Conservation (phyloP, 1,140 invertebrate species). For the Luehdorfia chinensis region DNA sequence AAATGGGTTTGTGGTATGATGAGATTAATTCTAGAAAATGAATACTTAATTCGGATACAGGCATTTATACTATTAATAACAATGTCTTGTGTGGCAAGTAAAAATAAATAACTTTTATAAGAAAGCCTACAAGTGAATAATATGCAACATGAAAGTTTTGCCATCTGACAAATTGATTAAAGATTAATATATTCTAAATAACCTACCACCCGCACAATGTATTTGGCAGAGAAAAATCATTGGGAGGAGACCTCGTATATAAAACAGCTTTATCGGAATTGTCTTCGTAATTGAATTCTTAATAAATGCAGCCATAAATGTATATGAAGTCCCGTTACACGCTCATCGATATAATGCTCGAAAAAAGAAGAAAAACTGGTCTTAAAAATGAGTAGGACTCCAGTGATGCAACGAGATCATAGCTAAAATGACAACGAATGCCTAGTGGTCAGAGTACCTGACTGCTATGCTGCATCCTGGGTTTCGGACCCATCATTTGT, state of each 20-base stretch:
- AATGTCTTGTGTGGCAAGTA: not conserved
- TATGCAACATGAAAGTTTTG: constrained; percentile 13
- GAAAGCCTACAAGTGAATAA: constrained; percentile 7
- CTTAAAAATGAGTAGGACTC: too few relatives aligned
- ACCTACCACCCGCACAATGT: constrained; percentile 10
- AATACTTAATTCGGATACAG: too few relatives aligned
- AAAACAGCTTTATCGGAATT: constrained; percentile 19
- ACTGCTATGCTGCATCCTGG: too few relatives aligned
- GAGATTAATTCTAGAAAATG: too few relatives aligned
- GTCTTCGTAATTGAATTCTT: constrained; percentile 19
- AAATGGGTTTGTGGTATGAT: too few relatives aligned
- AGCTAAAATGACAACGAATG: too few relatives aligned
- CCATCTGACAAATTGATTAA: constrained; percentile 14
- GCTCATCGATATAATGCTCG: too few relatives aligned
- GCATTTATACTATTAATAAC: too few relatives aligned
- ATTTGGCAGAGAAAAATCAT: constrained; percentile 22
- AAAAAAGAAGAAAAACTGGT: too few relatives aligned
- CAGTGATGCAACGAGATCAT: too few relatives aligned
- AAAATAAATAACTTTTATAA: constrained; percentile 8
- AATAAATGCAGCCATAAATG: constrained; percentile 14
- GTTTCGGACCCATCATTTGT: too few relatives aligned
- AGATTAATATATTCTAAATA: constrained; percentile 12
- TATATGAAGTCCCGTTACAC: constrained; percentile 8
- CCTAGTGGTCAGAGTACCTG: too few relatives aligned
- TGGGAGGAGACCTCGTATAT: constrained; percentile 20